phyloP scores from a whole-genome alignment of 2,888 invertebrate genomes.

The Calameuta idolon region DNA sequence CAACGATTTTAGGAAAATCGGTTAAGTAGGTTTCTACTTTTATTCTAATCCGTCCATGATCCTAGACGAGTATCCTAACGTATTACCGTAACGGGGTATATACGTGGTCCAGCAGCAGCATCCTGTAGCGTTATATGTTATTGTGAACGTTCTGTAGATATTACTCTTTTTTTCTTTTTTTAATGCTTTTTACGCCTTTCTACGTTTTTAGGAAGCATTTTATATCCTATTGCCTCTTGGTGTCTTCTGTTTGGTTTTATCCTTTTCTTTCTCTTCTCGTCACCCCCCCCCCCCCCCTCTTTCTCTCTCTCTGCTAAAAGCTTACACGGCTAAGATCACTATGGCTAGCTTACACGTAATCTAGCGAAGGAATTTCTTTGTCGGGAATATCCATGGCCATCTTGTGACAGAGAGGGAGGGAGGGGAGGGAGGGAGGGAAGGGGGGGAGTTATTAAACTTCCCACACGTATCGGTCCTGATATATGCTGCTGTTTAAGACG shows the following conservation, averaged over 20 bases:
- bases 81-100: too few species aligned
- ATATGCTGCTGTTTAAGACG: constrained; percentile 12
- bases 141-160: too few species aligned
- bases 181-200: too few species aligned
- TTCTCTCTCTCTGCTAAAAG: constrained; percentile 38
- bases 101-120: too few species aligned
- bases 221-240: too few species aligned
- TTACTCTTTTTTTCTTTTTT: too few species aligned
- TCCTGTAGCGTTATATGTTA: too few species aligned
- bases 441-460: constrained; percentile 48
- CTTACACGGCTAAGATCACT: constrained; percentile 28
- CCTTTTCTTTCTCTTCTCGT: constrained; percentile 4
- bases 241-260: too few species aligned
- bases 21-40: constrained; percentile 30
- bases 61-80: neutral
- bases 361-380: constrained; percentile 58
- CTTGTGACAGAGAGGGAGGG: constrained; percentile 21
- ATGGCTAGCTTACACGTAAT: constrained; percentile 49
- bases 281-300: constrained; percentile 14
- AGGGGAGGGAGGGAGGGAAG: neutral
- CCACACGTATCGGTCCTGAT: constrained; percentile 37
- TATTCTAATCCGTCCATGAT: constrained; percentile 34
- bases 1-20: too few species aligned
- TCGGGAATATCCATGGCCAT: constrained; percentile 34
- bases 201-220: too few species aligned